Evolutionary conservation across 1,140 invertebrate genomes (phyloP).

Genomic region (Nasonia giraulti): DNA sequence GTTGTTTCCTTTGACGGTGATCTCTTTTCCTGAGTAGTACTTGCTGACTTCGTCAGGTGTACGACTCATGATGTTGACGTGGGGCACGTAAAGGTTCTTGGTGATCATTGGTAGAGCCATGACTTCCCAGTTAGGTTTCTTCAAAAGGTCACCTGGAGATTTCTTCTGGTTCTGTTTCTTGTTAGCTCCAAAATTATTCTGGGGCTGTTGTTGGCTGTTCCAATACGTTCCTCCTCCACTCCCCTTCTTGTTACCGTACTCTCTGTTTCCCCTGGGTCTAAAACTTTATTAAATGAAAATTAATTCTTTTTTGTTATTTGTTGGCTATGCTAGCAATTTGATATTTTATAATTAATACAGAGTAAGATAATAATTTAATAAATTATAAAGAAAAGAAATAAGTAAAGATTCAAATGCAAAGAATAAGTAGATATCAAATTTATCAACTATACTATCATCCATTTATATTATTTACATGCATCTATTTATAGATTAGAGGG

Average conservation of each 20-base stretch:
- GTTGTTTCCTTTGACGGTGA: slow-evolving; percentile 89
- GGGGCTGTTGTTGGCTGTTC: slow-evolving; percentile 67
- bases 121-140: slow-evolving; percentile 91
- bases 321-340: neutral
- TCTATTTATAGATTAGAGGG: too few species aligned
- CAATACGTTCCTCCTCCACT: slow-evolving; percentile 65
- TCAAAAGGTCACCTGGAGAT: slow-evolving; percentile 84
- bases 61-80: slow-evolving; percentile 83
- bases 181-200: slow-evolving; percentile 57
- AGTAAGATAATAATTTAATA: neutral
- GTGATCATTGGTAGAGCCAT: slow-evolving; percentile 85
- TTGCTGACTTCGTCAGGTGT: slow-evolving; percentile 83
- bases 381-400: neutral
- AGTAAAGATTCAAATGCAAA: neutral
- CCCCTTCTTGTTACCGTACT: slow-evolving; percentile 67
- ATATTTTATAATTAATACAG: neutral
- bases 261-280: slow-evolving; percentile 69
- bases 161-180: slow-evolving; percentile 74
- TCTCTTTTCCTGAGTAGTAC: slow-evolving; percentile 85
- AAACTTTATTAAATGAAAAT: slow-evolving; percentile 57
- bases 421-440: too few species aligned
- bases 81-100: slow-evolving; percentile 94
- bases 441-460: too few species aligned
- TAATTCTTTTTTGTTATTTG: slow-evolving; percentile 26
- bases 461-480: too few species aligned